These are phyloP conservation scores for Amblyjoppa proteus DNA, from an alignment of 2,888 invertebrate species.

Conservation along the genomic window DNA sequence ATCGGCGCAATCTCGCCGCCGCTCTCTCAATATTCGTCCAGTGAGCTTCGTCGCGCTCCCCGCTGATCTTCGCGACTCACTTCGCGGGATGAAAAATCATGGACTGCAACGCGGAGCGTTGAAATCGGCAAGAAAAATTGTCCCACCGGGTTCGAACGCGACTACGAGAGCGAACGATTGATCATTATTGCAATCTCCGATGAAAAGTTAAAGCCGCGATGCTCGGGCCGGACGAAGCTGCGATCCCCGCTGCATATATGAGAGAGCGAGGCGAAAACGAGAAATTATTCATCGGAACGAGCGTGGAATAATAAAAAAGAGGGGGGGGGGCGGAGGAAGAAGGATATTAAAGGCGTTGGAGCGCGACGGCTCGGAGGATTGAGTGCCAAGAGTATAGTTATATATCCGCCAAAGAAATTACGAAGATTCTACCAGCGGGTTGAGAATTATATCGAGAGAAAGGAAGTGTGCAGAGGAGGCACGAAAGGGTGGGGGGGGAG, in stretches of 20 bases:
- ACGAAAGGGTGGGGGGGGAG: background rate
- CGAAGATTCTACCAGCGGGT: conserved; percentile 36
- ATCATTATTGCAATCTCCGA: conserved; percentile 59
- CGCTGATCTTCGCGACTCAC: background rate
- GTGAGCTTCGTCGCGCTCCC: background rate
- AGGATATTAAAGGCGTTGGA: conserved; percentile 54
- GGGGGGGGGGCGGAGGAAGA: background rate
- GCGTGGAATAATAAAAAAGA: conserved; percentile 62
- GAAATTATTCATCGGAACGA: conserved; percentile 62
- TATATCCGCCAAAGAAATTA: conserved; percentile 30
- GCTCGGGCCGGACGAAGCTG: background rate
- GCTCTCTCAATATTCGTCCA: background rate
- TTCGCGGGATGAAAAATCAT: background rate
- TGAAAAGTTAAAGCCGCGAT: conserved; percentile 18
- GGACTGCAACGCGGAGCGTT: background rate
- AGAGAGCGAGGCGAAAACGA: conserved; percentile 51
- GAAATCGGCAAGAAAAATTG: conserved; percentile 19
- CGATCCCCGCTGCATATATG: conserved; percentile 8
- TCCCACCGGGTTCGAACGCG: conserved; percentile 12
- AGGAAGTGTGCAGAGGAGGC: conserved; percentile 9
- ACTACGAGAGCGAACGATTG: conserved; percentile 35
- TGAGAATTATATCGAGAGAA: conserved; percentile 52
- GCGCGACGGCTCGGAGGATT: conserved; percentile 1
- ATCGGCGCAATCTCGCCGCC: conserved; percentile 22
- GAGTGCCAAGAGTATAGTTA: background rate